phyloP scores from a whole-genome alignment of 2,113 vertebrate genomes.

The Ophiodon elongatus region DNA sequence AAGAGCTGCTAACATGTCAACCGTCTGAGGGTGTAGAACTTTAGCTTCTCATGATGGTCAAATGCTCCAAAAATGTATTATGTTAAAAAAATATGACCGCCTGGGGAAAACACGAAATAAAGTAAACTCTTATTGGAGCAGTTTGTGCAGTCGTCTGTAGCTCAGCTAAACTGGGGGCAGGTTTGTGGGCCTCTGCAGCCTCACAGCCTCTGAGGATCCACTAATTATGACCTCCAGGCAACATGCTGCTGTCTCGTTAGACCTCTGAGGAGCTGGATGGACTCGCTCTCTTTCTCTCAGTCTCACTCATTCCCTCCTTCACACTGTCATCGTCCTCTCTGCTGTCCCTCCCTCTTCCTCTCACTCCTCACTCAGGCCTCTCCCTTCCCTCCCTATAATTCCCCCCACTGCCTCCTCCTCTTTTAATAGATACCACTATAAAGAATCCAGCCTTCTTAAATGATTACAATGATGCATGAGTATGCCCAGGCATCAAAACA shows the following conservation, averaged over 20 bases:
- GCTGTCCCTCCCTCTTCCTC: neutral
- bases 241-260: constrained; percentile 30
- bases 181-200: constrained; percentile 17
- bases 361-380: constrained; percentile 12
- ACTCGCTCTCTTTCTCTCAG: neutral
- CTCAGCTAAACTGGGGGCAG: constrained; percentile 31
- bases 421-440: constrained; percentile 44
- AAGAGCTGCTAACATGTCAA: neutral
- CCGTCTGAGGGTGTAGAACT: neutral
- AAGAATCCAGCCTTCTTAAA: constrained; percentile 26
- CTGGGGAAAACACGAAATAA: too few species aligned
- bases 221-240: constrained; percentile 62
- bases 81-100: too few species aligned
- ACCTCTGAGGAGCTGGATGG: constrained; percentile 13
- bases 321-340: constrained; percentile 32
- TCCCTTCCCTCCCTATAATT: constrained; percentile 22
- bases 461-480: constrained; percentile 25
- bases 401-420: neutral
- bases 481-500: constrained; percentile 17
- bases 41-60: neutral
- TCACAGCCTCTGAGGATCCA: constrained; percentile 36
- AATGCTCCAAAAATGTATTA: neutral
- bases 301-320: constrained; percentile 4
- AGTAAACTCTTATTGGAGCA: neutral
- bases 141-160: constrained; percentile 22